A percentile compares a stretch with the other conserved stretches of the same genome.
phyloP scores from a whole-genome alignment of 2,888 invertebrate genomes.

The Coleophora deauratella region DNA sequence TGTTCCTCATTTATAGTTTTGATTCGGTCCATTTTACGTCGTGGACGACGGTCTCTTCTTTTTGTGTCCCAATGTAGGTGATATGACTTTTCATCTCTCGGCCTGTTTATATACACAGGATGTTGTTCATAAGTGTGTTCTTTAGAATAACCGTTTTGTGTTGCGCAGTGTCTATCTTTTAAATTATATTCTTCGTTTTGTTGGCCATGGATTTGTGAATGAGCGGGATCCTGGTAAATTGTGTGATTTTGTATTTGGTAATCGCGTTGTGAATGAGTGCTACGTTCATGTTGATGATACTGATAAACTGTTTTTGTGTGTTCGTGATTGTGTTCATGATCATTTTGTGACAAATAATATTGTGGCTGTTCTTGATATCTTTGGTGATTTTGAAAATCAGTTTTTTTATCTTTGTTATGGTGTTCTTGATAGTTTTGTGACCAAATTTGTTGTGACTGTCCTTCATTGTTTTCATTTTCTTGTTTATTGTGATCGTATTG shows the following conservation, averaged over 20 bases:
- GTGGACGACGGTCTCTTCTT: slow-evolving; percentile 22
- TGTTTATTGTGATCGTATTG: slow-evolving; percentile 12
- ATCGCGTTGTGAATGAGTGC: slow-evolving; percentile 16
- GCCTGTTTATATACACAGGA: no score
- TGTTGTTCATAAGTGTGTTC: no score
- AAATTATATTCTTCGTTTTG: background rate
- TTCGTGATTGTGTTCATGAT: slow-evolving; percentile 15
- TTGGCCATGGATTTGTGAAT: background rate
- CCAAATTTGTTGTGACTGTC: slow-evolving; percentile 18
- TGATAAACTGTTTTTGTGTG: slow-evolving; percentile 13
- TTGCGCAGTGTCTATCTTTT: background rate
- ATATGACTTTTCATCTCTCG: slow-evolving; percentile 21
- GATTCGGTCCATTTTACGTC: slow-evolving; percentile 21
- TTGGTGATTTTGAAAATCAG: slow-evolving; percentile 15
- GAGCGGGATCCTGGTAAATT: slow-evolving; percentile 1
- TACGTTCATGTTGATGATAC: slow-evolving; percentile 17
- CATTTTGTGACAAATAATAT: slow-evolving; percentile 18
- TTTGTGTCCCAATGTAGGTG: slow-evolving; percentile 35
- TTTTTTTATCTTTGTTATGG: slow-evolving; percentile 13
- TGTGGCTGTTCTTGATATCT: slow-evolving; percentile 18
- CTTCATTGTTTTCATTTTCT: slow-evolving; percentile 12
- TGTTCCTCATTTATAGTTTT: slow-evolving; percentile 14
- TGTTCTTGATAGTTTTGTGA: slow-evolving; percentile 15
- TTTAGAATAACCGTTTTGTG: no score
- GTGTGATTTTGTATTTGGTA: slow-evolving; percentile 8